Evolutionary conservation across 2,888 invertebrate genomes (phyloP), one percentile per base, ranked within the genome.

Genomic region (Nephrocerus scutellatus): DNA sequence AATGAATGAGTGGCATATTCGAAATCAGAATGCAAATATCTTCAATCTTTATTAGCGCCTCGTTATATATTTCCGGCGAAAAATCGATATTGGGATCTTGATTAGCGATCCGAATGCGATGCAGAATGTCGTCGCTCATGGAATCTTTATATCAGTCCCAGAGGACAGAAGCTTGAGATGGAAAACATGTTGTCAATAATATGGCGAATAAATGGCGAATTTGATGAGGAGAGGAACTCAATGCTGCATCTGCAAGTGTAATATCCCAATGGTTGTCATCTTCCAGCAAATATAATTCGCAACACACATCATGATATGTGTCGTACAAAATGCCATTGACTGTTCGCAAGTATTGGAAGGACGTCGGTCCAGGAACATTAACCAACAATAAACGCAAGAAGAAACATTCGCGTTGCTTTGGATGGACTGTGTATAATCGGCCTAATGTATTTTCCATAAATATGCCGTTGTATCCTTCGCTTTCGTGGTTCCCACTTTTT

Each of bases 321-420:
- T 38, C 63, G 63, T 21, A 15, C 16, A 29, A 9, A 47, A 14
- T 18, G 48, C 55, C 58, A 53, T 62, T 47, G 34, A 65, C 56
- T 39, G 57, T 65, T 54, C 57, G 51, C 16, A 42, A 28, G 25
- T 28, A 16, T 36, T 42, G 23, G 34, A 39, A 39, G 34, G 36
- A 43, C 20, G 39, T 35, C 12, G 39, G 36, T 30, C 39, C 42
- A n/a, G n/a, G n/a, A n/a, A n/a, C n/a, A n/a, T n/a, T n/a, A n/a
- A n/a, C n/a, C n/a, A n/a, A n/a, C n/a, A n/a, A n/a, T n/a, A n/a
- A n/a, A n/a, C n/a, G n/a, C n/a, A n/a, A n/a, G n/a, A n/a, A n/a
- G n/a, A n/a, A n/a, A n/a, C n/a, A n/a, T n/a, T n/a, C n/a, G n/a
- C n/a, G n/a, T n/a, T n/a, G n/a, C n/a, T n/a, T n/a, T n/a, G n/a